Conservation (phyloP, 2,797 vertebrate species). For the Urosaurus nigricauda region DNA sequence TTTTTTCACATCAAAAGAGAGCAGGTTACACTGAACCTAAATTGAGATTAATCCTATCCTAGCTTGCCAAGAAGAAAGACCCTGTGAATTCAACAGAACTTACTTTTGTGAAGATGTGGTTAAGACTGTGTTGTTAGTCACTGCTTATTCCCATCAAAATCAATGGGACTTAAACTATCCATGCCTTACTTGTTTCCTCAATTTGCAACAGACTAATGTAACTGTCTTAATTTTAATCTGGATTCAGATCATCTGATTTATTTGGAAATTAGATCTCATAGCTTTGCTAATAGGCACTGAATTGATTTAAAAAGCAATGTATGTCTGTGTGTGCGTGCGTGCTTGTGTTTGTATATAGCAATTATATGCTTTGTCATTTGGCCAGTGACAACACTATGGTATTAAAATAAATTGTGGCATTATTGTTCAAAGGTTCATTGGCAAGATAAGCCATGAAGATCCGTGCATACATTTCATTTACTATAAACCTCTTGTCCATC, state of each 20-base stretch:
- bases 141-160: not conserved
- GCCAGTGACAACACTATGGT: not conserved
- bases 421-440: not conserved
- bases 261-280: not conserved
- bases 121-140: not conserved
- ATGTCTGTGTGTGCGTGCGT: no score
- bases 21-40: not conserved
- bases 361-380: no score
- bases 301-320: not conserved
- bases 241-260: not conserved
- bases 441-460: not conserved
- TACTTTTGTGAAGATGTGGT: not conserved
- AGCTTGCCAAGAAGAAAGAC: not conserved
- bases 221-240: not conserved
- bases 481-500: not conserved
- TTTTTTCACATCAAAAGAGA: not conserved
- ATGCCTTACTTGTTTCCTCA: not conserved
- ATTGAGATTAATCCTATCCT: not conserved
- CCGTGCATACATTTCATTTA: not conserved
- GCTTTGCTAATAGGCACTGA: not conserved
- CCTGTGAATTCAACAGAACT: not conserved
- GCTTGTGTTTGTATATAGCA: no score
- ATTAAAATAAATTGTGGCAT: not conserved
- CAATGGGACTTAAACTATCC: not conserved
- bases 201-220: not conserved